A percentile compares a stretch with the other conserved stretches of the same genome.
Evolutionary conservation across 2,888 invertebrate species (phyloP).

Genomic region (Tachina fera): DNA sequence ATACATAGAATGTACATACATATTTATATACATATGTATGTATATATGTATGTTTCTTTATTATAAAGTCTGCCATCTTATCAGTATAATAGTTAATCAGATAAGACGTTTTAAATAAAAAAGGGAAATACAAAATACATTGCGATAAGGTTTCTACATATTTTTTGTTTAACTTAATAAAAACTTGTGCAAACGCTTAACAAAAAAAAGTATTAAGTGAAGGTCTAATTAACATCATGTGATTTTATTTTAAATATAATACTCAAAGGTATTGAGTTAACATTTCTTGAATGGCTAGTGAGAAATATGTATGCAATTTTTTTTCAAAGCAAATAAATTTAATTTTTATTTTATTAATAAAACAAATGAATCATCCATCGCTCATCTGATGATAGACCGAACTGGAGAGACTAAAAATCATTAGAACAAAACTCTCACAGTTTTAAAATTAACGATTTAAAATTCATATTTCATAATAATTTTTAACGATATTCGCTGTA

Average conservation of each 20-base stretch:
- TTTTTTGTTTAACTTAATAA: constrained; percentile 9
- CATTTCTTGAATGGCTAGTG: constrained; percentile 18
- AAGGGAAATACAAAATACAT: background rate
- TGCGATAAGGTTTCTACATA: constrained; percentile 27
- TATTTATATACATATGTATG: no score
- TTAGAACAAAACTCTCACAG: no score
- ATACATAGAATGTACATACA: no score
- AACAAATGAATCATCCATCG: background rate
- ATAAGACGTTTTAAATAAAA: constrained; percentile 25
- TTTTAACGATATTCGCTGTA: no score
- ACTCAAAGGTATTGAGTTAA: constrained; percentile 10
- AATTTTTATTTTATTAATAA: background rate
- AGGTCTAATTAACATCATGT: constrained; percentile 67
- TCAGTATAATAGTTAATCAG: constrained; percentile 23
- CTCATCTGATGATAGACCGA: background rate
- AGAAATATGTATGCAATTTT: background rate
- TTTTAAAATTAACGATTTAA: no score
- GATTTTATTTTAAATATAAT: constrained; percentile 48
- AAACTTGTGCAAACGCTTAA: constrained; percentile 26
- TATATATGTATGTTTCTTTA: no score
- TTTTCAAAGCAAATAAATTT: background rate
- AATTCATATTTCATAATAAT: no score
- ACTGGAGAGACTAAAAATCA: background rate
- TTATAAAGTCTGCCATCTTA: background rate
- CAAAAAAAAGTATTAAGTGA: constrained; percentile 44